Percentiles rank a stretch among this genome's conserved stretches.
These are phyloP conservation scores for Macaca nemestrina DNA, from an alignment of 2,113 vertebrate genomes.

Conservation along the genomic window DNA sequence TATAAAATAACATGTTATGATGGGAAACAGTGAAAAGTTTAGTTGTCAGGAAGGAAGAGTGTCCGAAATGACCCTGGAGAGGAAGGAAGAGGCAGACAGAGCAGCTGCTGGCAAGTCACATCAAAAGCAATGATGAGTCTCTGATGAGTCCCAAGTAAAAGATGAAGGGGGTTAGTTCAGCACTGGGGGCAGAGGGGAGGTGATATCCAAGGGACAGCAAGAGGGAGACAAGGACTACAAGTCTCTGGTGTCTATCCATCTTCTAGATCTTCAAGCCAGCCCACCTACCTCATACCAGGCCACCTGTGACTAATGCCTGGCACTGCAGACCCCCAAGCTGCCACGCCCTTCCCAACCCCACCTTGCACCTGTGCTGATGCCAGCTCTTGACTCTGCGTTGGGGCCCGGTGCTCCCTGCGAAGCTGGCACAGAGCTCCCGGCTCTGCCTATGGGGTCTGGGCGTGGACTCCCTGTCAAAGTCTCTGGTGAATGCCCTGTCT, in stretches of 20 bases:
- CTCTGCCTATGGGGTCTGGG: neutral
- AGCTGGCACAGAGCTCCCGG: neutral
- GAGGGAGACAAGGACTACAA: neutral
- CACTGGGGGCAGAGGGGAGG: neutral
- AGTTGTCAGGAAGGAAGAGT: neutral
- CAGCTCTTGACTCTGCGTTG: neutral
- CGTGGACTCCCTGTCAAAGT: neutral
- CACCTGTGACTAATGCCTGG: neutral
- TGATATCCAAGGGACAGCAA: neutral
- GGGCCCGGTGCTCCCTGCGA: neutral
- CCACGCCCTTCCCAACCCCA: too few relatives aligned
- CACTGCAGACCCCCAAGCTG: neutral
- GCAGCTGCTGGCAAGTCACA: neutral
- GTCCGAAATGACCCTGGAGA: neutral
- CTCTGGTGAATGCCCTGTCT: neutral
- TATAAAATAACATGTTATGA: neutral
- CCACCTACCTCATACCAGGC: neutral
- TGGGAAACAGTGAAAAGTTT: neutral
- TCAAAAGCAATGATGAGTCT: neutral
- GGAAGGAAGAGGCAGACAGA: neutral
- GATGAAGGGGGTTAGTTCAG: too few relatives aligned
- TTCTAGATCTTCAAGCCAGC: neutral
- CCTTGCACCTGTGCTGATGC: accelerated
- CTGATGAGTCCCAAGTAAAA: neutral
- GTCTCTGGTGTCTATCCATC: neutral